Percentiles rank a stretch among this genome's conserved stretches.
phyloP scores from a whole-genome alignment of 2,113 vertebrate species.

The Rhea americana region DNA sequence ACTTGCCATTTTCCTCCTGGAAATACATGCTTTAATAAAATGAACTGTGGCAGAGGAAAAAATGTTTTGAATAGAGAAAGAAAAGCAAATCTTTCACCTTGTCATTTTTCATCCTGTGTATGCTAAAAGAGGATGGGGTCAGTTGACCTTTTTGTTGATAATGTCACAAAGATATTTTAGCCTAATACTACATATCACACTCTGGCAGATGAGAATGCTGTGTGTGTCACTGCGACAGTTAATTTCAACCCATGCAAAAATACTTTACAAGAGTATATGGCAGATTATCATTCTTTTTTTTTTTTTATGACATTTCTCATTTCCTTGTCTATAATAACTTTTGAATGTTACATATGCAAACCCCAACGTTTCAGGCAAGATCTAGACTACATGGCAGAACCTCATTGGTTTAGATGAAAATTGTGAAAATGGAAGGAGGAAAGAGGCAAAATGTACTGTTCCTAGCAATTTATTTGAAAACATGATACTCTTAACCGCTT shows the following conservation, averaged over 20 bases:
- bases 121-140: neutral
- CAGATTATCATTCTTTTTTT: neutral
- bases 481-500: neutral
- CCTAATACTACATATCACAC: neutral
- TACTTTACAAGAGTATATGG: neutral
- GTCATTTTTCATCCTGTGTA: neutral
- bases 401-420: neutral
- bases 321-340: neutral
- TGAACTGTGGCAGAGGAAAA: neutral
- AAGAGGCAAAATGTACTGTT: neutral
- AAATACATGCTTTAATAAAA: neutral
- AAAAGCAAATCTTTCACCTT: neutral
- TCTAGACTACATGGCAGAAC: neutral
- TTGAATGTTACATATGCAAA: neutral
- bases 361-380: neutral
- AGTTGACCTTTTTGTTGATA: slow-evolving; percentile 59
- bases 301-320: neutral
- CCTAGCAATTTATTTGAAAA: neutral
- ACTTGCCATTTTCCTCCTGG: neutral
- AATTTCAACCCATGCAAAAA: slow-evolving; percentile 35
- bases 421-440: neutral
- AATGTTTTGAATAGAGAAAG: neutral
- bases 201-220: neutral
- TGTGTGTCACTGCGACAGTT: neutral
- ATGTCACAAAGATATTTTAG: slow-evolving; percentile 38